phyloP scores from a whole-genome alignment of 2,888 invertebrate species.

The Pseudanteris insignis region DNA sequence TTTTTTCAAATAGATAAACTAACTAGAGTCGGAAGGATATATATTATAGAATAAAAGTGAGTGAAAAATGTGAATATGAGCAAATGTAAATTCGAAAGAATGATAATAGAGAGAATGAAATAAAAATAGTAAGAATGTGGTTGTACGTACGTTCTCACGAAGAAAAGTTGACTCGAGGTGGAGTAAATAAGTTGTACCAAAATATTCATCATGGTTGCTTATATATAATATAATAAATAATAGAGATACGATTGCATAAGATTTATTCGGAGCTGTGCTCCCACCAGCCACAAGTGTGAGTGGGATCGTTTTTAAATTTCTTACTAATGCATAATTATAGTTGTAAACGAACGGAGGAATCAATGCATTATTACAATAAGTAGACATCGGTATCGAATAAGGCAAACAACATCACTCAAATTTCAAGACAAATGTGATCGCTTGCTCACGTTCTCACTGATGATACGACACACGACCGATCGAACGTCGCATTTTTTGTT shows the following conservation, averaged over 20 bases:
- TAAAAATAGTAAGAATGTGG: background rate
- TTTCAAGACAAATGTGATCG: conserved; percentile 47
- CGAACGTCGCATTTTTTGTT: conserved; percentile 25
- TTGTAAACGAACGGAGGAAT: conserved; percentile 51
- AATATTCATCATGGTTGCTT: conserved; percentile 64
- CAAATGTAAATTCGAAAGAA: conserved; percentile 18
- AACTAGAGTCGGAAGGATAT: conserved; percentile 33
- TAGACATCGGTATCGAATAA: conserved; percentile 45
- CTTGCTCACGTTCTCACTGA: conserved; percentile 58
- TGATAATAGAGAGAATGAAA: conserved; percentile 13
- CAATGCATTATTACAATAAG: conserved; percentile 48
- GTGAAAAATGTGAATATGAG: conserved; percentile 14
- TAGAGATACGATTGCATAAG: conserved; percentile 64
- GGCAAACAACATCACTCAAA: conserved; percentile 42
- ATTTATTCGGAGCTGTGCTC: conserved; percentile 67
- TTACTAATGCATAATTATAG: conserved; percentile 65
- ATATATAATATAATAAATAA: conserved; percentile 64
- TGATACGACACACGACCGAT: conserved; percentile 30
- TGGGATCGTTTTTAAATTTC: conserved; percentile 66
- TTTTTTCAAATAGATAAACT: conserved; percentile 37
- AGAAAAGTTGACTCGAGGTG: conserved; percentile 45
- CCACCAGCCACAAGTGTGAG: conserved; percentile 61
- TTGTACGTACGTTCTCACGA: background rate
- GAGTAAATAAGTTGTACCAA: conserved; percentile 64
- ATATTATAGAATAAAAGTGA: conserved; percentile 41